Percentiles rank a stretch among this genome's conserved stretches.
Conservation (phyloP, 1,140 invertebrate species). For the Helicorthomorpha holstii region DNA sequence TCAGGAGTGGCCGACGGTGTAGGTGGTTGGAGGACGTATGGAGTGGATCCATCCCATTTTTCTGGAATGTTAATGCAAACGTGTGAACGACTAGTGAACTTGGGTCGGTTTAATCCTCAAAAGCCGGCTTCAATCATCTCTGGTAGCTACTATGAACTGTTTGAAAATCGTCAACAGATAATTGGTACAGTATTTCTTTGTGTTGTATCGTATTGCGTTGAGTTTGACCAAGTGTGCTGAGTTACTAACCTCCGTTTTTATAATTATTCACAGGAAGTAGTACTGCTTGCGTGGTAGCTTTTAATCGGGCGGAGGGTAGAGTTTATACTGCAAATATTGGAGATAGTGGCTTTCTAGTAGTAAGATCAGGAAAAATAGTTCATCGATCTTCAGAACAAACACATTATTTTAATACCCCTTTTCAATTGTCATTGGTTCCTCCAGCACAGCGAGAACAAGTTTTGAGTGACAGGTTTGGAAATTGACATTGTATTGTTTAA, state of each 20-base stretch:
- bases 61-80: constrained; percentile 81
- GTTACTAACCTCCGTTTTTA: neutral
- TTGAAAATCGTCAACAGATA: constrained; percentile 79
- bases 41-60: constrained; percentile 93
- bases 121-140: constrained; percentile 73
- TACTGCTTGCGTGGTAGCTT: constrained; percentile 86
- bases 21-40: constrained; percentile 91
- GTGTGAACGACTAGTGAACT: constrained; percentile 72
- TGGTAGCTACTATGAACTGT: constrained; percentile 75
- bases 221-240: neutral
- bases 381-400: constrained; percentile 89
- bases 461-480: constrained; percentile 71
- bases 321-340: constrained; percentile 94
- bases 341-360: constrained; percentile 92
- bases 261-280: constrained; percentile 64
- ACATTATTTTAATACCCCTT: constrained; percentile 97
- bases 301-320: constrained; percentile 71
- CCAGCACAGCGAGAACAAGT: constrained; percentile 67
- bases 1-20: constrained; percentile 94
- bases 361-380: constrained; percentile 50
- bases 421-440: constrained; percentile 84
- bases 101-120: constrained; percentile 63
- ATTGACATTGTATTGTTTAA: too few species aligned
- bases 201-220: neutral
- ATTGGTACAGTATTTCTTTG: constrained; percentile 40